Evolutionary conservation across 2,797 vertebrate species (phyloP).

Genomic region (Phylloscopus collybita): DNA sequence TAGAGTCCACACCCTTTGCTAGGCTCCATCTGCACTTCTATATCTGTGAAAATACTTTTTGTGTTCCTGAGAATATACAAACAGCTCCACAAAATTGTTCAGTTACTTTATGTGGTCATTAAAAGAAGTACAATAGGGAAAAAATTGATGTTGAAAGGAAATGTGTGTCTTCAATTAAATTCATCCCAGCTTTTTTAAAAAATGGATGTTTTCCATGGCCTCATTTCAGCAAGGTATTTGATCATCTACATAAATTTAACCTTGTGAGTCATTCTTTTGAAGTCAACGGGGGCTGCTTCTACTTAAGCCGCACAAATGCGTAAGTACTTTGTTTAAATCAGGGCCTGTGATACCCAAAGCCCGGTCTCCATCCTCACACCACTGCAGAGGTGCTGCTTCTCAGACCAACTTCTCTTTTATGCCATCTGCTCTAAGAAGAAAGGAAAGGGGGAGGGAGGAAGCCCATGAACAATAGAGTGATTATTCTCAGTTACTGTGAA

Average conservation of each 20-base stretch:
- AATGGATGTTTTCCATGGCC: conserved; percentile 33
- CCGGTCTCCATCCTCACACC: neutral
- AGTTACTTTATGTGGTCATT: conserved; percentile 37
- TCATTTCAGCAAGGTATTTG: conserved; percentile 55
- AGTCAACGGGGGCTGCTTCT: conserved; percentile 27
- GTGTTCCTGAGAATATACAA: conserved; percentile 18
- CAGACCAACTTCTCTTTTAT: conserved; percentile 9
- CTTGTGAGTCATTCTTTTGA: conserved; percentile 66
- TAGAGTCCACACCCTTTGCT: conserved; percentile 39
- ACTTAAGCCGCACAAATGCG: neutral
- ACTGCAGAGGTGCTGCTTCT: neutral
- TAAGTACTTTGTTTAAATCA: conserved; percentile 46
- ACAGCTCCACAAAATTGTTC: conserved; percentile 21
- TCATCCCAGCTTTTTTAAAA: conserved; percentile 28
- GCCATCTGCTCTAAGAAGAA: conserved; percentile 21
- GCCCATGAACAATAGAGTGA: conserved; percentile 44
- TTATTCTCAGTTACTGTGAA: conserved; percentile 59
- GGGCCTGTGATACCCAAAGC: neutral
- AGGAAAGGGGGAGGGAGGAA: conserved; percentile 17
- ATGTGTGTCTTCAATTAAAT: conserved; percentile 43
- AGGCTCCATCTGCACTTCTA: conserved; percentile 19
- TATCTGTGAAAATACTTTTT: conserved; percentile 34
- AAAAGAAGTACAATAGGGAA: conserved; percentile 31
- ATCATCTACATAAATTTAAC: conserved; percentile 61
- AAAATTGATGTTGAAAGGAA: conserved; percentile 40